Base-by-base conservation (phyloP, 2,888 invertebrate species). In the Anthoptus insignis region DNA sequence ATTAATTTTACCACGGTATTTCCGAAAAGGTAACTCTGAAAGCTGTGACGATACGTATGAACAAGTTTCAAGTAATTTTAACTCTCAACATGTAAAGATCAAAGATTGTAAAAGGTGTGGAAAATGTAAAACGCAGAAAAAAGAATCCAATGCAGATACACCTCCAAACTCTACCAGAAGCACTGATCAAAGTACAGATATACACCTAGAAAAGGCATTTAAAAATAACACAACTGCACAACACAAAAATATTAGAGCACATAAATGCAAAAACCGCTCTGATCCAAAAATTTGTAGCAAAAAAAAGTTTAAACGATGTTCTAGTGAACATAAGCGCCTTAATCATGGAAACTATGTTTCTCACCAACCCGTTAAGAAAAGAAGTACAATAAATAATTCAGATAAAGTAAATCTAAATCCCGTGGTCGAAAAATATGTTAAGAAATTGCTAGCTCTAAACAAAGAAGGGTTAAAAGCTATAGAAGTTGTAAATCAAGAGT, bases 401-500 rank as follows among this genome's bases (percentile, higher is more conserved):
- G 21, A 32, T 45, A 54, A 22, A 64, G 42, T 27, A 78, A 76
- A 65, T 56, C 76, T 6, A 72, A 69, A 89, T 72, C 91, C 92
- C n/a, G 65, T 81, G 16, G 78, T 93, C 34, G 88, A 88, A 78
- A 77, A 80, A 39, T 93, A 93, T 74, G 82, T 93, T 1, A 83
- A 89, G 69, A 86, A 84, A 75, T 76, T 93, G 63, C 73, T 93
- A 29, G 75, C 81, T 32, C 76, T 93, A 6, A 93, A 89, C 65
- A 88, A 78, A 73, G 84, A 87, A 73, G 87, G 88, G 2, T 71
- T 90, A 19, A 88, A 86, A 77, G 89, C 89, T 7, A 77, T 93
- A 53, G 84, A 92, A 77, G 81, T 93, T 39, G 81, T 87, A 19
- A 86, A 87, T 68, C 89, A 91, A 77, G 89, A 92, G 59, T 92